Percentiles rank a stretch among this genome's conserved stretches.
Conservation (phyloP, 2,797 vertebrate genomes). For the Zenarchopterus dispar region DNA sequence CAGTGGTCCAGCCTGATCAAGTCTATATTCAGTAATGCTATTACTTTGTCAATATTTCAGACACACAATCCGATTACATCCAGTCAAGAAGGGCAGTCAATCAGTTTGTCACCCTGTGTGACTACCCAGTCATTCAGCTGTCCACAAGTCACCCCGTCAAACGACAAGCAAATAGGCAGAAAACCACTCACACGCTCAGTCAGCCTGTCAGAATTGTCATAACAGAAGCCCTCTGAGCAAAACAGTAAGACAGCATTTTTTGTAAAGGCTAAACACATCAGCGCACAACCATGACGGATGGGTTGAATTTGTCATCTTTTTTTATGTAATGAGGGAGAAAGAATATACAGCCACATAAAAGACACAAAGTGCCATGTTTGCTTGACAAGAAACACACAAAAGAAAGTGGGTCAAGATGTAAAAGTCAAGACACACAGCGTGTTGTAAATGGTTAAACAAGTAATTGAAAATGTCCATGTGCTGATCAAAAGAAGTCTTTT, state of each 20-base stretch:
- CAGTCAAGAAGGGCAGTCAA: conserved; percentile 33
- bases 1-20: not conserved
- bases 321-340: conserved; percentile 26
- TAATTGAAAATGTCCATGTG: not conserved
- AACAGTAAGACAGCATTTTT: conserved; percentile 38
- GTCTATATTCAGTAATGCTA: conserved; percentile 3
- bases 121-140: conserved; percentile 35
- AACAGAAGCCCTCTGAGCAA: conserved; percentile 32
- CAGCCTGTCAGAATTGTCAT: conserved; percentile 63
- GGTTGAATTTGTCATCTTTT: conserved; percentile 45
- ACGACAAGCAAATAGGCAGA: conserved; percentile 36
- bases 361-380: conserved; percentile 15
- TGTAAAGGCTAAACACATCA: conserved; percentile 20
- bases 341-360: conserved; percentile 14
- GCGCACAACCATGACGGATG: not conserved
- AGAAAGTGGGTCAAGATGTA: not conserved
- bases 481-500: not conserved
- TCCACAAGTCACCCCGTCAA: conserved; percentile 41
- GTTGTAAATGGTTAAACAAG: conserved; percentile 9
- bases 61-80: conserved; percentile 28
- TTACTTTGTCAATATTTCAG: conserved; percentile 8
- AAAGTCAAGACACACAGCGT: conserved; percentile 7
- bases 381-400: conserved; percentile 33
- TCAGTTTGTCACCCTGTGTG: conserved; percentile 37
- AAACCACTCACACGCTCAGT: conserved; percentile 50